Conservation (phyloP, 2,797 vertebrate genomes). For the Sitta carolinensis region DNA sequence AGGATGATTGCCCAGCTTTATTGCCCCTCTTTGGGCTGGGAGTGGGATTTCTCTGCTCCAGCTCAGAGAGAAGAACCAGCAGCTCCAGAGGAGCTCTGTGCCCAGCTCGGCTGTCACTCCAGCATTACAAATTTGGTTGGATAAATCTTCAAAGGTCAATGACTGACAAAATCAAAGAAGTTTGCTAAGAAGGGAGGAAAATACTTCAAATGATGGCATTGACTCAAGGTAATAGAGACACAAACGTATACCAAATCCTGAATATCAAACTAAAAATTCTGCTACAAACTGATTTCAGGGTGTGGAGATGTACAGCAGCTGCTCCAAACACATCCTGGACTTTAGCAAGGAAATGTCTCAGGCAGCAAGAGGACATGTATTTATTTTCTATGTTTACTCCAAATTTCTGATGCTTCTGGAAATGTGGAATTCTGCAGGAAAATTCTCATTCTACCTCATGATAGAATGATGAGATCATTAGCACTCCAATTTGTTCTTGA, state of each 20-base stretch:
- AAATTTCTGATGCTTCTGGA: not conserved
- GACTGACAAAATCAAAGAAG: conserved; percentile 15
- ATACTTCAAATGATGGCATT: not conserved
- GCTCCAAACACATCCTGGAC: not conserved
- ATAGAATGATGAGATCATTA: not conserved
- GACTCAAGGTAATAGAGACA: not conserved
- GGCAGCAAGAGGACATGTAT: not conserved
- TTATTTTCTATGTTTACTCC: not conserved
- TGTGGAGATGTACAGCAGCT: not conserved
- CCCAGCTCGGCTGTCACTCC: not conserved
- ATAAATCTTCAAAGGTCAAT: conserved; percentile 6
- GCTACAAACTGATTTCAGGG: not conserved
- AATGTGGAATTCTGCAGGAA: not conserved
- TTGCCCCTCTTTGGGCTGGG: conserved; percentile 3
- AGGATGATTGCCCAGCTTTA: conserved; percentile 19
- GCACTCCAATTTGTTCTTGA: not conserved
- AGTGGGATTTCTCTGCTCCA: not conserved
- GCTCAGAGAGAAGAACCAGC: not conserved
- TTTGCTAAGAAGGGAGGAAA: not conserved
- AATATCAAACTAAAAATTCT: not conserved
- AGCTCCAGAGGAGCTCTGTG: not conserved
- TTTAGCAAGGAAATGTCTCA: not conserved
- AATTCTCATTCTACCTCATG: not conserved
- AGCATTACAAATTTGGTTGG: not conserved
- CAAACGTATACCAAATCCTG: not conserved